phyloP scores from a whole-genome alignment of 30 jellyfish, hydroid and myxozoan species.

The Turritopsis rubra region DNA sequence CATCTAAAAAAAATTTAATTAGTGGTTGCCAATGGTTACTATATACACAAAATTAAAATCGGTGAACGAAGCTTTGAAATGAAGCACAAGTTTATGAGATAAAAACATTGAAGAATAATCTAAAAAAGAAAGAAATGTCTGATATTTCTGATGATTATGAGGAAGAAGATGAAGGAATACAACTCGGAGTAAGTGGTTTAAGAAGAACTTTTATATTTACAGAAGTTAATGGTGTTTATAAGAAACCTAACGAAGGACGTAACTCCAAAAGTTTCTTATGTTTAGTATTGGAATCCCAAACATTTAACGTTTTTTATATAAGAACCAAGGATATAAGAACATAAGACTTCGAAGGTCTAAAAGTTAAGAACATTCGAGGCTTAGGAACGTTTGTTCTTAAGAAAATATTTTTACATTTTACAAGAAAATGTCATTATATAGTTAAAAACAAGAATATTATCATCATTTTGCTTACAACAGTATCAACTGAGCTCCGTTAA shows the following conservation, averaged over 20 bases:
- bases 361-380: too few relatives aligned
- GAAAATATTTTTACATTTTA: too few relatives aligned
- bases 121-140: neutral
- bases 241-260: neutral
- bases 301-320: too few relatives aligned
- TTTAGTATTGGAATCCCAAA: neutral
- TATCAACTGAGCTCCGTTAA: too few relatives aligned
- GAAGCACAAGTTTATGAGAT: neutral
- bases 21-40: neutral
- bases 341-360: too few relatives aligned
- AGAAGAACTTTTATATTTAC: too few relatives aligned
- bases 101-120: neutral
- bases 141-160: slow-evolving; percentile 14
- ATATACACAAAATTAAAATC: neutral
- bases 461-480: too few relatives aligned
- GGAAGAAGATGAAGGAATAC: slow-evolving; percentile 17
- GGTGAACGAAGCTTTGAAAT: neutral
- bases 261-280: neutral
- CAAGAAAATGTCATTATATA: too few relatives aligned
- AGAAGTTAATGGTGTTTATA: neutral
- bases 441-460: too few relatives aligned
- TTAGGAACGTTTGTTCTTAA: too few relatives aligned
- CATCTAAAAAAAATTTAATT: too few relatives aligned
- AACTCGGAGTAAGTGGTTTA: slow-evolving; percentile 20
- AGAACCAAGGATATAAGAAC: too few relatives aligned